These are phyloP conservation scores for Lasioglossum morio DNA, from an alignment of 2,888 invertebrate genomes.

Conservation along the genomic window DNA sequence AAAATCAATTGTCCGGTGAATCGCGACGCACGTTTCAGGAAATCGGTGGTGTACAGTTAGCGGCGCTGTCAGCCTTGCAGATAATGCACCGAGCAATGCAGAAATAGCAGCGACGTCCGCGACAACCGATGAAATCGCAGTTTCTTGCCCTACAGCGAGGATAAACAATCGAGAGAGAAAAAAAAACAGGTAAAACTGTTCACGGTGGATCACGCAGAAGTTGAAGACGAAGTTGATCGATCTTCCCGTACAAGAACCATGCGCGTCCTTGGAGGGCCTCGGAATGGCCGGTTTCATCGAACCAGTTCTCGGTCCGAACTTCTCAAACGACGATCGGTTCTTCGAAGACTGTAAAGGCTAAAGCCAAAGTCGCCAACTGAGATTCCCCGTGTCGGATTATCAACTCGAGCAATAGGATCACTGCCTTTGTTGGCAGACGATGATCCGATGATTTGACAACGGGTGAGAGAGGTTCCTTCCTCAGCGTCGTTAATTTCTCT, in stretches of 20 bases:
- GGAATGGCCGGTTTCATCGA: slow-evolving; percentile 51
- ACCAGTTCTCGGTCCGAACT: slow-evolving; percentile 49
- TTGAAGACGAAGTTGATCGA: slow-evolving; percentile 13
- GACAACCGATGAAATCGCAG: neutral
- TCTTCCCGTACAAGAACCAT: slow-evolving; percentile 8
- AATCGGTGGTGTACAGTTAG: slow-evolving; percentile 46
- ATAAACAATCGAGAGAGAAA: neutral
- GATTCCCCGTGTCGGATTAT: slow-evolving; percentile 6
- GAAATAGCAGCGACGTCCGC: neutral
- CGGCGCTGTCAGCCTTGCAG: slow-evolving; percentile 23
- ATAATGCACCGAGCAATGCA: slow-evolving; percentile 18
- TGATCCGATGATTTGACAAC: neutral
- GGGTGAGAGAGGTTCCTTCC: neutral
- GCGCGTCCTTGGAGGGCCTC: slow-evolving; percentile 31
- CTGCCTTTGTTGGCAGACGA: neutral
- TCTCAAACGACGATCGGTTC: slow-evolving; percentile 22
- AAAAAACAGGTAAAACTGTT: neutral
- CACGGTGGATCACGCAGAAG: slow-evolving; percentile 1
- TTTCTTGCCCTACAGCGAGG: neutral
- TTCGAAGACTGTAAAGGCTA: slow-evolving; percentile 38
- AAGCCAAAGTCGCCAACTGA: slow-evolving; percentile 8
- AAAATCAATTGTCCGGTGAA: slow-evolving; percentile 53
- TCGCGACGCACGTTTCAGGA: slow-evolving; percentile 48
- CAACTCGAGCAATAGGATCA: neutral
- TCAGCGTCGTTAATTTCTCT: neutral